Conservation (phyloP, 2,113 vertebrate species). For the Tiliqua scincoides region DNA sequence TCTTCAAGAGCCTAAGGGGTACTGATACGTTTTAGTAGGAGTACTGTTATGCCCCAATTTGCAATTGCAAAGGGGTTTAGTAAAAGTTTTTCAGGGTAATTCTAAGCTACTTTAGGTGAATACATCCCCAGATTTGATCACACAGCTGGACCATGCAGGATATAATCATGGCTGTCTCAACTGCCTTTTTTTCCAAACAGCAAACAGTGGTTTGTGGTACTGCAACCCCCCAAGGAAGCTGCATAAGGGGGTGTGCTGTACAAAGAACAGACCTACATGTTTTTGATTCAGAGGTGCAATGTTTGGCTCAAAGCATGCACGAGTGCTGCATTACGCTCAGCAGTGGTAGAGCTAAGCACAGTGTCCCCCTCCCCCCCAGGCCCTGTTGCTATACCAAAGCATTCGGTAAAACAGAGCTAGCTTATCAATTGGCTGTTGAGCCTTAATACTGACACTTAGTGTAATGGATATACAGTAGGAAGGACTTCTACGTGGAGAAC, state of each 20-base stretch:
- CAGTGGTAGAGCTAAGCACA: conserved; percentile 59
- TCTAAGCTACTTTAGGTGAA: conserved; percentile 45
- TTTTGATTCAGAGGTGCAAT: conserved; percentile 57
- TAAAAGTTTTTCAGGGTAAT: conserved; percentile 24
- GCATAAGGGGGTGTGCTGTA: not conserved
- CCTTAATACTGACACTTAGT: conserved; percentile 84
- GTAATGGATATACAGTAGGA: conserved; percentile 60
- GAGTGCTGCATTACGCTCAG: conserved; percentile 59
- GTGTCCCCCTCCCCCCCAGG: conserved; percentile 25
- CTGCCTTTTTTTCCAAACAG: not conserved
- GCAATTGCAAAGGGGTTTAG: conserved; percentile 55
- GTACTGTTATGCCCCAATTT: not conserved
- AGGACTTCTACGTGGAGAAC: conserved; percentile 56
- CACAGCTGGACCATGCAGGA: not conserved
- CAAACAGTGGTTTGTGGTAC: not conserved
- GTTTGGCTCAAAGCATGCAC: conserved; percentile 58
- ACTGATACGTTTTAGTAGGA: not conserved
- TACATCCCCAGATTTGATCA: conserved; percentile 27
- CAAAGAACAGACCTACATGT: conserved; percentile 14
- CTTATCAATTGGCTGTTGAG: conserved; percentile 80
- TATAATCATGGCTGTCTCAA: not conserved
- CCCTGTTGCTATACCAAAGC: conserved; percentile 54
- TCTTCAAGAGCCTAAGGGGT: not conserved
- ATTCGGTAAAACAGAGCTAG: conserved; percentile 69
- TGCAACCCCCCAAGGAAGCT: conserved; percentile 10